Conservation (phyloP, 2,113 vertebrate genomes). For the Coptodon rendalli region DNA sequence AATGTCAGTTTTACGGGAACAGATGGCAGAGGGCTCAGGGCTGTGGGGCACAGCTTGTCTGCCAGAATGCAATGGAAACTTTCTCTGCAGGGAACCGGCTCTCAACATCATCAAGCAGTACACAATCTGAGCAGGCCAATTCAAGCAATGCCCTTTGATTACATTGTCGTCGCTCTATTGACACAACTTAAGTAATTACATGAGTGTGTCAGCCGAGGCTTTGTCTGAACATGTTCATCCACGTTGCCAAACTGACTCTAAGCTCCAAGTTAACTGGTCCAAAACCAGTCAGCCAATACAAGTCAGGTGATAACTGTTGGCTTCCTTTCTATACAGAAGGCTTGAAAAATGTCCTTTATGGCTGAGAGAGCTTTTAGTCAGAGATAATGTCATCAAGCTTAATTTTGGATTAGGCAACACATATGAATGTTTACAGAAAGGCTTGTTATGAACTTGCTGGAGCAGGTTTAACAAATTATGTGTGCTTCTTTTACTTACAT, state of each 20-base stretch:
- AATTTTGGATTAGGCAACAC: not conserved
- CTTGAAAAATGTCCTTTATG: not conserved
- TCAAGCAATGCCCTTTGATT: not conserved
- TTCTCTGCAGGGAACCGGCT: slow-evolving; percentile 34
- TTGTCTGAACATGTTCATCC: not conserved
- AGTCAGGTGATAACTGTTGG: not conserved
- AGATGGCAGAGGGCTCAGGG: slow-evolving; percentile 60
- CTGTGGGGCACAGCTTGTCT: slow-evolving; percentile 51
- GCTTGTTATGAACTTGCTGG: not conserved
- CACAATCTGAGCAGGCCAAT: not conserved
- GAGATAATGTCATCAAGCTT: not conserved
- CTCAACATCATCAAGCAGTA: not conserved
- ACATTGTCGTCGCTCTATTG: not conserved
- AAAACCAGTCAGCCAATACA: not conserved
- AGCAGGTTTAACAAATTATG: not conserved
- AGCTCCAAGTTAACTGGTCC: not conserved
- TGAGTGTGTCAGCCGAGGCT: not conserved
- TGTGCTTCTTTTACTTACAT: not conserved
- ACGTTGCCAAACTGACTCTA: not conserved
- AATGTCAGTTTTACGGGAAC: slow-evolving; percentile 22
- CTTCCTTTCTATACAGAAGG: not conserved
- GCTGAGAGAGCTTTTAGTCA: not conserved
- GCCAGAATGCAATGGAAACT: slow-evolving; percentile 63
- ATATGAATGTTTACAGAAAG: not conserved
- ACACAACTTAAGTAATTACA: not conserved